These are phyloP conservation scores for Tanaodytes sp. DNA, from an alignment of 2,888 invertebrate species.

Conservation along the genomic window DNA sequence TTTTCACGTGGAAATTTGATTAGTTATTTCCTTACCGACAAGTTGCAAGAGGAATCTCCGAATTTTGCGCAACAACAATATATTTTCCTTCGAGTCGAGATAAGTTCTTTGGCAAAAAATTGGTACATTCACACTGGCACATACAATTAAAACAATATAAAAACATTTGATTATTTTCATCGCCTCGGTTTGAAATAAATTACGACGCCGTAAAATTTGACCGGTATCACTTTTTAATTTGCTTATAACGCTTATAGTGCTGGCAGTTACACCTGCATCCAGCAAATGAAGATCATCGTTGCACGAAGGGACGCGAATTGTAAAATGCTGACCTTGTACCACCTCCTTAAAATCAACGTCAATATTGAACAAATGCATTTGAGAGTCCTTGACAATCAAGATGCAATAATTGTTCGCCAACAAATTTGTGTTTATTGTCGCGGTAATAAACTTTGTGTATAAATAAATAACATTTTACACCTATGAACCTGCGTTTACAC, in stretches of 20 bases:
- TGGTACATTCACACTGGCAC: conserved; percentile 9
- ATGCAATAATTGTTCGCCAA: too few relatives aligned
- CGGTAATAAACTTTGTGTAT: too few relatives aligned
- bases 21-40: conserved; percentile 62
- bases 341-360: conserved; percentile 44
- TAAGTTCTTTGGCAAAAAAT: conserved; percentile 52
- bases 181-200: background rate
- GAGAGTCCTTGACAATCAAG: conserved; percentile 30
- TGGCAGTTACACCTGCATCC: conserved; percentile 29
- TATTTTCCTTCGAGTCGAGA: conserved; percentile 57
- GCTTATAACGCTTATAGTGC: conserved; percentile 14
- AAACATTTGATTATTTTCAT: background rate
- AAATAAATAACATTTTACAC: too few relatives aligned
- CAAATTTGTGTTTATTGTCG: too few relatives aligned
- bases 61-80: conserved; percentile 50
- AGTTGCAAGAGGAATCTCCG: conserved; percentile 49
- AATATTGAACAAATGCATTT: conserved; percentile 38
- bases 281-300: conserved; percentile 41
- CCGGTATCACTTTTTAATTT: conserved; percentile 8
- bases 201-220: background rate
- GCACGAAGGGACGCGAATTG: conserved; percentile 49
- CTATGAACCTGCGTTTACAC: too few relatives aligned
- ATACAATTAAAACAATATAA: conserved; percentile 5
- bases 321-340: conserved; percentile 50
- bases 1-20: too few relatives aligned